These are phyloP conservation scores for Rhabdomys dilectus DNA, from an alignment of 2,113 vertebrate species.

Conservation along the genomic window DNA sequence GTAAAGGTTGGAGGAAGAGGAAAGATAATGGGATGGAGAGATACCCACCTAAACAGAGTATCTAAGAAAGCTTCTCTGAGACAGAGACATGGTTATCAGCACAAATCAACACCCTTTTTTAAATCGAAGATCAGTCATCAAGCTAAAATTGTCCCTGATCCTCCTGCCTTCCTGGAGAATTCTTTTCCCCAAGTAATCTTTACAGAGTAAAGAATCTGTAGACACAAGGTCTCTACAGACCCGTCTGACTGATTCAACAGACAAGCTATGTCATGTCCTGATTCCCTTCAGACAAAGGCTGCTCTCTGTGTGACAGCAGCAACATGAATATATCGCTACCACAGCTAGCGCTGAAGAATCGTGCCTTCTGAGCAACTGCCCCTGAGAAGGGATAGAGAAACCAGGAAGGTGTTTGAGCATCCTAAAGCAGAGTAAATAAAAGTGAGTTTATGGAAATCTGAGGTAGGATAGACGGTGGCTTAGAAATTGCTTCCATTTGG, in stretches of 20 bases:
- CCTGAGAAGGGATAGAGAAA: neutral
- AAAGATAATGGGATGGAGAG: neutral
- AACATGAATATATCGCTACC: neutral
- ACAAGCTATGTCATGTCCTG: neutral
- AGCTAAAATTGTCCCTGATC: neutral
- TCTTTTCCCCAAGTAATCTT: neutral
- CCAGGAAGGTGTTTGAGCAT: neutral
- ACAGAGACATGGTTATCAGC: neutral
- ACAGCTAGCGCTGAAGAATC: neutral
- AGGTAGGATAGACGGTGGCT: neutral
- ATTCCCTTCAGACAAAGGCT: neutral
- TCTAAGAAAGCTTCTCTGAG: neutral
- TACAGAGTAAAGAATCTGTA: neutral
- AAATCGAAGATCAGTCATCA: neutral
- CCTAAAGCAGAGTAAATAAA: conserved; percentile 3
- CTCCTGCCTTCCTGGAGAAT: conserved; percentile 10
- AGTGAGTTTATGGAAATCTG: neutral
- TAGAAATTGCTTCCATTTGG: neutral
- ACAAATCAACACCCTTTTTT: neutral
- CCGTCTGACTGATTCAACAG: neutral
- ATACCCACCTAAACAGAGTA: neutral
- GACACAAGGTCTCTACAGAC: neutral
- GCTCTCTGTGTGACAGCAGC: neutral
- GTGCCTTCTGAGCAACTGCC: neutral
- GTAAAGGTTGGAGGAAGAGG: neutral